Evolutionary conservation across 1,140 invertebrate species (phyloP).

Genomic region (Spodoptera litura): DNA sequence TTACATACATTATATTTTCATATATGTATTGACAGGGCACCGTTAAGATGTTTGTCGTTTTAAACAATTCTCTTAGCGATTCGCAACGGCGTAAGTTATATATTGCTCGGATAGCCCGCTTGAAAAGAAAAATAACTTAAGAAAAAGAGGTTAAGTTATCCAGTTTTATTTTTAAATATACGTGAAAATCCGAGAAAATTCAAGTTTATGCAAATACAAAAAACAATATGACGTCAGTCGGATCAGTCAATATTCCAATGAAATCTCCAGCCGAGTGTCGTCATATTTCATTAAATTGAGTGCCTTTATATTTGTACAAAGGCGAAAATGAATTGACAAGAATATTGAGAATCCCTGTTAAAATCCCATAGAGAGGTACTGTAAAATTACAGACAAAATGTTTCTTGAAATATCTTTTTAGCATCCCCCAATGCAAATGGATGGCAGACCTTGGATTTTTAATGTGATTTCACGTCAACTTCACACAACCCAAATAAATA

Average conservation of each 20-base stretch:
- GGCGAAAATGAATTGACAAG: neutral
- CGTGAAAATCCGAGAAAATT: no score
- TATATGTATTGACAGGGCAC: no score
- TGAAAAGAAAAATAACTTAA: no score
- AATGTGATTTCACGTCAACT: constrained; percentile 14
- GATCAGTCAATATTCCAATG: neutral
- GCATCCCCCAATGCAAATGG: neutral
- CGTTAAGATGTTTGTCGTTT: no score
- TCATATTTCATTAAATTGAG: constrained; percentile 24
- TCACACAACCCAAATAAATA: constrained; percentile 23
- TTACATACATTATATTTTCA: no score
- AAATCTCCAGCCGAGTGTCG: neutral
- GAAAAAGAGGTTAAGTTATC: no score
- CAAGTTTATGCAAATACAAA: no score
- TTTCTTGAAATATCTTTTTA: constrained; percentile 3
- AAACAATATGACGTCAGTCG: no score
- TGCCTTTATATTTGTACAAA: neutral
- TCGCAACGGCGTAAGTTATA: no score
- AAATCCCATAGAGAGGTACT: neutral
- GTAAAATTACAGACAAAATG: neutral
- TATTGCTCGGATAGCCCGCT: no score
- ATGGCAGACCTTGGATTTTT: neutral
- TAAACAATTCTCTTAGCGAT: no score
- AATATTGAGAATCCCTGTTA: constrained; percentile 13
- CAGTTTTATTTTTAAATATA: no score